Conservation (phyloP, 2,113 vertebrate genomes). For the Osmerus eperlanus region DNA sequence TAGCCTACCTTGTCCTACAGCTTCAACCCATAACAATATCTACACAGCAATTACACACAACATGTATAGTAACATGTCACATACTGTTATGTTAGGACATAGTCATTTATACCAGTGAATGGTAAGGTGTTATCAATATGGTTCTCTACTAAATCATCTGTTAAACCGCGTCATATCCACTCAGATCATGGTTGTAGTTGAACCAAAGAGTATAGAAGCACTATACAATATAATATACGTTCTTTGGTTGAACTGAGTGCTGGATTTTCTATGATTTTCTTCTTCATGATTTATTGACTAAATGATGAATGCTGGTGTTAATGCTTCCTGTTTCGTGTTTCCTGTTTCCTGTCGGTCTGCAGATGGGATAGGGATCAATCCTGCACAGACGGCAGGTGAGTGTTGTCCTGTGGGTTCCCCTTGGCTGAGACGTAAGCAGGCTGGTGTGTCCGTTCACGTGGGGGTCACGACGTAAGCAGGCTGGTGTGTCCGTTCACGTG, state of each 20-base stretch:
- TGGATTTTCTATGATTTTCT: slow-evolving; percentile 15
- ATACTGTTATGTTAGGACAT: background rate
- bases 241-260: background rate
- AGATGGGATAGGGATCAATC: slow-evolving; percentile 79
- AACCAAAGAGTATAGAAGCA: too few relatives aligned
- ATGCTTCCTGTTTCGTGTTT: background rate
- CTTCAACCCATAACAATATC: too few relatives aligned
- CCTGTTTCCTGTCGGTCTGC: slow-evolving; percentile 28
- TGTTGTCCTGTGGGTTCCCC: background rate
- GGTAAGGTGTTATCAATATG: background rate
- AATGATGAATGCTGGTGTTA: slow-evolving; percentile 1
- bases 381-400: slow-evolving; percentile 76
- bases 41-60: background rate
- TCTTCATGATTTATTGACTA: background rate
- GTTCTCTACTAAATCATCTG: too few relatives aligned
- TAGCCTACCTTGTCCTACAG: too few relatives aligned
- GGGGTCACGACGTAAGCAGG: too few relatives aligned
- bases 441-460: too few relatives aligned
- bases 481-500: too few relatives aligned
- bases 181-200: too few relatives aligned
- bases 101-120: too few relatives aligned
- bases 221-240: too few relatives aligned
- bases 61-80: background rate
- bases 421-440: too few relatives aligned
- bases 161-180: too few relatives aligned